Conservation (phyloP, 2,888 invertebrate genomes). For the Oegoconia quadripuncta region DNA sequence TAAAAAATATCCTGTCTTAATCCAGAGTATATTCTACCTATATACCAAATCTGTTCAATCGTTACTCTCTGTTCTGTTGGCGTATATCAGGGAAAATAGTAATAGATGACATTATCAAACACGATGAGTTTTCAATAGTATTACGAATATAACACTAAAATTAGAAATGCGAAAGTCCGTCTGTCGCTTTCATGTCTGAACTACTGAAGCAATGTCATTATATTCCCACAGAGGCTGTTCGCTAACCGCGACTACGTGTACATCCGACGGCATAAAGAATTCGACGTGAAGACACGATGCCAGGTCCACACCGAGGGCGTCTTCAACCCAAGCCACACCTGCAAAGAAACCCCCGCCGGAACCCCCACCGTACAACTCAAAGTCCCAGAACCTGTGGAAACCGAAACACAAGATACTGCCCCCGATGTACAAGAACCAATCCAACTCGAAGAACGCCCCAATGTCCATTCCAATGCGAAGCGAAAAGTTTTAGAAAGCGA, state of each 20-base stretch:
- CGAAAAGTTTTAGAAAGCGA: conserved; percentile 41
- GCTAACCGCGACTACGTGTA: conserved; percentile 93
- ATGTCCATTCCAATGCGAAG: conserved; percentile 56
- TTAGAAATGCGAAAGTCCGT: no score
- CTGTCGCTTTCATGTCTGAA: no score
- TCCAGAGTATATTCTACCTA: no score
- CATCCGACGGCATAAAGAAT: conserved; percentile 81
- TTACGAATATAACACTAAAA: no score
- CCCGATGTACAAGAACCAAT: neutral
- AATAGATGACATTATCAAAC: no score
- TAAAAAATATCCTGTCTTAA: no score
- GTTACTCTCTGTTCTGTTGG: no score
- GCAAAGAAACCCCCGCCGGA: neutral
- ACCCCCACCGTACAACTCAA: no score
- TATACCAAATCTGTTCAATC: no score
- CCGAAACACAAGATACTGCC: neutral
- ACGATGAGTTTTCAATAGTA: no score
- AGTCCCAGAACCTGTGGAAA: neutral
- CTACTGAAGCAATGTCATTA: no score
- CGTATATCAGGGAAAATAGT: no score
- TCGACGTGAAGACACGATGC: conserved; percentile 25
- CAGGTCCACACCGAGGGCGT: conserved; percentile 24
- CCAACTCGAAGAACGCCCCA: conserved; percentile 26
- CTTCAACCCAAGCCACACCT: conserved; percentile 15
- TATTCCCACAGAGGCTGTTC: conserved; percentile 82